These are phyloP conservation scores for Labeo rohita DNA, from an alignment of 2,113 vertebrate genomes.

Conservation along the genomic window DNA sequence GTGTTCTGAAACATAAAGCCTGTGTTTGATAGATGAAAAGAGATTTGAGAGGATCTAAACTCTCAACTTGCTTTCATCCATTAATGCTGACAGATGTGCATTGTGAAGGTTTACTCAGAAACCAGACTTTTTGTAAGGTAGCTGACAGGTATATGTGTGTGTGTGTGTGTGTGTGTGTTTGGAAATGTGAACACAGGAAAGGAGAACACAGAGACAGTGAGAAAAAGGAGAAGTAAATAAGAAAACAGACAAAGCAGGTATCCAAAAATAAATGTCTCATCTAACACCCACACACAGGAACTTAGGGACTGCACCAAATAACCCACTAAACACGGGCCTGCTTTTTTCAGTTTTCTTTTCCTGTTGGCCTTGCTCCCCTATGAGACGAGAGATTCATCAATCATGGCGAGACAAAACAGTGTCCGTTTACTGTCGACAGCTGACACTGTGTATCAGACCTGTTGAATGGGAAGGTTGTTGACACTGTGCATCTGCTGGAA, in stretches of 20 bases:
- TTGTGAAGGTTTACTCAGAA: constrained; percentile 50
- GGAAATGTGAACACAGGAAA: constrained; percentile 41
- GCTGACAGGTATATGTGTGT: constrained; percentile 53
- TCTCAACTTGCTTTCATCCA: constrained; percentile 49
- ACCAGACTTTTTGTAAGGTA: constrained; percentile 39
- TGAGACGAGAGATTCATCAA: constrained; percentile 59
- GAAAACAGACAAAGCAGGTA: constrained; percentile 15
- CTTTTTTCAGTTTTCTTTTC: neutral
- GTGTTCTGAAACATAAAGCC: neutral
- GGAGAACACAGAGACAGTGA: neutral
- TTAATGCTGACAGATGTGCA: constrained; percentile 56
- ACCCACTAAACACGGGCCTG: constrained; percentile 38
- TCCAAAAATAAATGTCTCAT: constrained; percentile 6
- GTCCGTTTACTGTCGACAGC: constrained; percentile 63
- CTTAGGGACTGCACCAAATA: neutral
- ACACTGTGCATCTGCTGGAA: constrained; percentile 51
- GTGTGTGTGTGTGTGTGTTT: constrained; percentile 47
- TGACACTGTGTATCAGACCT: constrained; percentile 54
- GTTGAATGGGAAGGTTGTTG: constrained; percentile 37
- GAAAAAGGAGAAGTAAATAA: constrained; percentile 16
- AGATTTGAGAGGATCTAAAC: constrained; percentile 34
- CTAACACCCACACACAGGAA: constrained; percentile 38
- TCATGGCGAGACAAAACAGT: constrained; percentile 66
- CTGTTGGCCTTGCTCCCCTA: neutral
- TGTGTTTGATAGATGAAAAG: constrained; percentile 20